Percentiles rank a stretch among this genome's conserved stretches.
These are phyloP conservation scores for Helogale parvula DNA, from an alignment of 2,113 vertebrate genomes.

Conservation along the genomic window DNA sequence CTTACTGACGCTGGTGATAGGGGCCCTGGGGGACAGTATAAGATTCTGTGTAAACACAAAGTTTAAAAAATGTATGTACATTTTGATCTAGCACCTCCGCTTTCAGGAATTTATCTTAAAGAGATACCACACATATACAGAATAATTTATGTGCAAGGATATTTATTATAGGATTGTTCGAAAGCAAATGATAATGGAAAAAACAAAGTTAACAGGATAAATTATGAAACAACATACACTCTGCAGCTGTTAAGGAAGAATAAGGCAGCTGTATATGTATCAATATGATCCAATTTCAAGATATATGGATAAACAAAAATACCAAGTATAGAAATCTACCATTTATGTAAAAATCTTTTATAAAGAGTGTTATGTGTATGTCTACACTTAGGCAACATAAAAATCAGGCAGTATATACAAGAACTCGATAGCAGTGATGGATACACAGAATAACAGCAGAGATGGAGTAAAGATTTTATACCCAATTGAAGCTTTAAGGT, in stretches of 20 bases:
- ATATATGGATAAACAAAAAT: conserved; percentile 2
- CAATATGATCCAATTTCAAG: not conserved
- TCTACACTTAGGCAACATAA: not conserved
- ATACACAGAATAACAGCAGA: not conserved
- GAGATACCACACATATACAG: not conserved
- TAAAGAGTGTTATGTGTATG: not conserved
- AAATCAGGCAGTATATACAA: not conserved
- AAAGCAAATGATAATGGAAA: not conserved
- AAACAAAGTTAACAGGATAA: not conserved
- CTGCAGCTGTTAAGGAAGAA: not conserved
- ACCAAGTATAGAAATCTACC: not conserved
- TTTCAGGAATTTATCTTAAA: conserved; percentile 34
- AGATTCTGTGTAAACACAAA: not conserved
- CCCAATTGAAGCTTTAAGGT: not conserved
- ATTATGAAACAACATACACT: conserved; percentile 22
- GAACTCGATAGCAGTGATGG: not conserved
- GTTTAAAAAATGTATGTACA: not conserved
- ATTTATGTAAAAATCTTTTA: not conserved
- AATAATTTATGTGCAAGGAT: conserved; percentile 31
- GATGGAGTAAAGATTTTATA: not conserved
- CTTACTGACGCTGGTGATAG: not conserved
- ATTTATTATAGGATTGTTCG: conserved; percentile 19
- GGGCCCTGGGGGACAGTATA: not conserved
- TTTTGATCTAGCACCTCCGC: not conserved
- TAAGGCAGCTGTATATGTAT: not conserved